Conservation (phyloP, 1,140 invertebrate genomes). For the Odontomachus brunneus region DNA sequence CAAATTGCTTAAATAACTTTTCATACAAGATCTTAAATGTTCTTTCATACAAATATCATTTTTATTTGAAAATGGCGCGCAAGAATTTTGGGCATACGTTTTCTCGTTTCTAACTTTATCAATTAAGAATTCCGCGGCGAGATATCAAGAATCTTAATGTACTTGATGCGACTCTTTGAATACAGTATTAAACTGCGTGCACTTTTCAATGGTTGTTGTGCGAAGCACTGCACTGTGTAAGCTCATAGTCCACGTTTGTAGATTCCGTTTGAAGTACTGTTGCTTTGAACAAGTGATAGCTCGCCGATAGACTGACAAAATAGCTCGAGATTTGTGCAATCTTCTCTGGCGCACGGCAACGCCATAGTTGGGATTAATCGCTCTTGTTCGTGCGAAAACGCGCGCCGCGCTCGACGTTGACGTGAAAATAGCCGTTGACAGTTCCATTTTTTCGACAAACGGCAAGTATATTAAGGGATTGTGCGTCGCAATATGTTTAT, state of each 20-base stretch:
- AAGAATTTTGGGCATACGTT: no score
- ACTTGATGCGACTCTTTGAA: no score
- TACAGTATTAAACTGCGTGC: no score
- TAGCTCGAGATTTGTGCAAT: conserved; percentile 5
- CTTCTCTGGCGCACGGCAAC: not conserved
- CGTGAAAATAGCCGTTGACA: conserved; percentile 33
- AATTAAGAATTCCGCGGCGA: no score
- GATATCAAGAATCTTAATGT: no score
- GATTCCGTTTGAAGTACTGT: conserved; percentile 8
- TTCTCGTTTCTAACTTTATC: no score
- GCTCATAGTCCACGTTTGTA: not conserved
- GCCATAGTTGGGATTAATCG: conserved; percentile 5
- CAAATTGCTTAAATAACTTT: no score
- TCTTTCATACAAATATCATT: no score
- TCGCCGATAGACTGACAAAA: not conserved
- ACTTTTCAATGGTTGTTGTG: no score
- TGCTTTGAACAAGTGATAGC: not conserved
- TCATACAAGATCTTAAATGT: no score
- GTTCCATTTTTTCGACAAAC: conserved; percentile 32
- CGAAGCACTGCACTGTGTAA: no score
- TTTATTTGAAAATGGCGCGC: no score
- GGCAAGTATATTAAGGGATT: conserved; percentile 60
- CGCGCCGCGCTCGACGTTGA: conserved; percentile 23
- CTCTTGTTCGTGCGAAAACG: not conserved
- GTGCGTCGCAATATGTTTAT: conserved; percentile 40